Conservation (phyloP, 1,140 invertebrate species). For the Uloborus diversus region DNA sequence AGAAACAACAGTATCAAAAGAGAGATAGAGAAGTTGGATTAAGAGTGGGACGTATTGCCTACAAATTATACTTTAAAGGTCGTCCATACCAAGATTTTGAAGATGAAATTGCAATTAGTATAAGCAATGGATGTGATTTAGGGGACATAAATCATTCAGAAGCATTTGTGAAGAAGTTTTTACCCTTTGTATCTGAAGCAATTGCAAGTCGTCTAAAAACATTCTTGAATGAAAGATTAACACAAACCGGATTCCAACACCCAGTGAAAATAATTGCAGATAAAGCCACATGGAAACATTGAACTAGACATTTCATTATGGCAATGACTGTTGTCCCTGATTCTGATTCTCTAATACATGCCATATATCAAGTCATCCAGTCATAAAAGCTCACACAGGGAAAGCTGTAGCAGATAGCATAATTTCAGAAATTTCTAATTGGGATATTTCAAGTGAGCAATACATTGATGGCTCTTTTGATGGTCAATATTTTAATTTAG, state of each 20-base stretch:
- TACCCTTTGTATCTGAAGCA: no score
- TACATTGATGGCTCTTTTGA: neutral
- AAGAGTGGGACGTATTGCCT: no score
- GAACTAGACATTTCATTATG: neutral
- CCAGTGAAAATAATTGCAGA: constrained; percentile 6
- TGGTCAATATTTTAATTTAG: constrained; percentile 9
- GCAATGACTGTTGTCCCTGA: constrained; percentile 1
- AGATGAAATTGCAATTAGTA: no score
- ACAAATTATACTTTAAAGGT: no score
- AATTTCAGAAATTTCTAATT: neutral
- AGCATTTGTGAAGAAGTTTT: no score
- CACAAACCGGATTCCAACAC: constrained; percentile 1
- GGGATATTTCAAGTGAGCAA: neutral
- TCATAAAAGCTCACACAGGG: neutral
- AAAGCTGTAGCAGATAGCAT: neutral
- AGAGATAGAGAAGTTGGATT: no score
- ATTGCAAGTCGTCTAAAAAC: no score
- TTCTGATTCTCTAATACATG: neutral
- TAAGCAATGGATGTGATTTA: no score
- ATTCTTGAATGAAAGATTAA: neutral
- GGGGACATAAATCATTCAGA: no score
- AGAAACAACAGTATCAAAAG: no score
- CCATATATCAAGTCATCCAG: neutral
- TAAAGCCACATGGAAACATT: constrained; percentile 8
- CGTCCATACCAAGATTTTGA: no score